Percentiles rank a stretch among this genome's conserved stretches.
phyloP scores from a whole-genome alignment of 2,797 vertebrate species.

The Lagocephalus sceleratus region DNA sequence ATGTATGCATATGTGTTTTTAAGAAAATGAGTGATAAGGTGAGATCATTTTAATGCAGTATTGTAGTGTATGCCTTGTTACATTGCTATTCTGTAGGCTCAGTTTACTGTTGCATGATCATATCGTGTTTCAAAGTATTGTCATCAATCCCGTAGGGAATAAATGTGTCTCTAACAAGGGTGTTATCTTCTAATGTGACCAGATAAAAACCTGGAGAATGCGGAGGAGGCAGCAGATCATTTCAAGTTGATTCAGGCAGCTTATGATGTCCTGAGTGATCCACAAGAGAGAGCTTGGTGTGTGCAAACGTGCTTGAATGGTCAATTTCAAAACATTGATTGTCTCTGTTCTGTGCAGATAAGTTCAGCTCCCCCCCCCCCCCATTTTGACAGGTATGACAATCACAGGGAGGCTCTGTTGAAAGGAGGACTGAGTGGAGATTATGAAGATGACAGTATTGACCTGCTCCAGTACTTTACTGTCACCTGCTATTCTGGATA shows the following conservation, averaged over 20 bases:
- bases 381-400: conserved; percentile 86
- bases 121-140: not conserved
- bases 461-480: conserved; percentile 90
- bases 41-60: too few species aligned
- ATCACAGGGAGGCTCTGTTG: conserved; percentile 90
- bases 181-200: conserved; percentile 20
- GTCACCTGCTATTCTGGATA: conserved; percentile 93
- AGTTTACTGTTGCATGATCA: not conserved
- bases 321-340: not conserved
- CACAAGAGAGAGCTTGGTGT: conserved; percentile 94
- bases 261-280: conserved; percentile 93
- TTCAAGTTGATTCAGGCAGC: conserved; percentile 97
- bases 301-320: conserved; percentile 17
- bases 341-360: not conserved
- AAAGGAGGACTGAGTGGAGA: conserved; percentile 88
- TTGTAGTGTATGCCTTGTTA: too few species aligned
- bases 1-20: too few species aligned
- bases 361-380: not conserved
- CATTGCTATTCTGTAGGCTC: not conserved
- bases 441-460: conserved; percentile 90
- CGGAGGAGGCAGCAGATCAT: conserved; percentile 88
- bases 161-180: not conserved
- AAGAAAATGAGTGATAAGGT: too few species aligned
- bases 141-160: not conserved
- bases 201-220: conserved; percentile 96